Evolutionary conservation across 2,888 invertebrate species (phyloP).

Genomic region (Idaea aversata): DNA sequence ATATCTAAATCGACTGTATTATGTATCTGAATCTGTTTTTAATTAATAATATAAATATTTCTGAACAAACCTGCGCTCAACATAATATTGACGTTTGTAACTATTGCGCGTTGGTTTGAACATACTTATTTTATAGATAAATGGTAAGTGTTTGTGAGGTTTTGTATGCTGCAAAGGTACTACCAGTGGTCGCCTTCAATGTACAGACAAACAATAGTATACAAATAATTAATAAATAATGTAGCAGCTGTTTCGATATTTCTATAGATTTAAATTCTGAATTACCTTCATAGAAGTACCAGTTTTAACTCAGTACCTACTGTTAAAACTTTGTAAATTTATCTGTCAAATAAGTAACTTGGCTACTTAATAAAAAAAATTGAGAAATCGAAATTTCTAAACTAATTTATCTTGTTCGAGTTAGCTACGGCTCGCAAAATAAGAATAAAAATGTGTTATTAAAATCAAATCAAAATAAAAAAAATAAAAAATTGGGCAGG

Average conservation of each 20-base stretch:
- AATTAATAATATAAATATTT: too few species aligned
- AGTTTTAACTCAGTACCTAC: not conserved
- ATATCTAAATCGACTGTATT: too few species aligned
- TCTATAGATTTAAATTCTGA: conserved; percentile 12
- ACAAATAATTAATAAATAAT: not conserved
- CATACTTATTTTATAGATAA: conserved; percentile 15
- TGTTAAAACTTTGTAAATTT: not conserved
- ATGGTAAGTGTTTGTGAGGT: conserved; percentile 15
- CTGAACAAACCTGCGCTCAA: too few species aligned
- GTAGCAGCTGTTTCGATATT: conserved; percentile 22
- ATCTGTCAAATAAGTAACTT: not conserved
- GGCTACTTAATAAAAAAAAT: too few species aligned
- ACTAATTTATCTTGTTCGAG: too few species aligned
- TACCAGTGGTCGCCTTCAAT: conserved; percentile 1
- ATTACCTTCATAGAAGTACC: not conserved
- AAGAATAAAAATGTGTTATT: too few species aligned
- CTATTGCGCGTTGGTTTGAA: not conserved
- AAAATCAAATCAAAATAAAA: too few species aligned
- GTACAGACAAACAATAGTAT: conserved; percentile 13
- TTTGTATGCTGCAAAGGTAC: conserved; percentile 3
- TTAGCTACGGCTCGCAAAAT: too few species aligned
- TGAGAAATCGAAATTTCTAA: too few species aligned
- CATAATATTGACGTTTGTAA: not conserved
- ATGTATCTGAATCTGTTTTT: too few species aligned
- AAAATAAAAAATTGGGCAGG: too few species aligned